These are phyloP conservation scores for Phodopus roborovskii DNA, from an alignment of 2,113 vertebrate species.

Conservation along the genomic window DNA sequence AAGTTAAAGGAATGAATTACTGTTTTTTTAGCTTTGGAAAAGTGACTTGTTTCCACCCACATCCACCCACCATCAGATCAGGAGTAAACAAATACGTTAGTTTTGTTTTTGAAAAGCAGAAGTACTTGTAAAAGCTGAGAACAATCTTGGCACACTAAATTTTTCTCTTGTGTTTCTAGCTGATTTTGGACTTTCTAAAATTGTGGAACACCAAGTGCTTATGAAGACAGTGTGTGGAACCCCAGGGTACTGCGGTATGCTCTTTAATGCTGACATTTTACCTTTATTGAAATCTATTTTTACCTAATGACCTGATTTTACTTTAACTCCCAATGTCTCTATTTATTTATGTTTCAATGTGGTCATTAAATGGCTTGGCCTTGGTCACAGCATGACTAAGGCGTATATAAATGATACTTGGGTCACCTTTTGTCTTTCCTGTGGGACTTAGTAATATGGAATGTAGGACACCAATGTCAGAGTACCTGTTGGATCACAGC, in stretches of 20 bases:
- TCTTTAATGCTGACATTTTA: conserved; percentile 55
- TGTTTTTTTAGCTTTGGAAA: background rate
- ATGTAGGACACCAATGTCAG: background rate
- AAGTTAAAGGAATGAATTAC: background rate
- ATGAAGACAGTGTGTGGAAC: conserved; percentile 95
- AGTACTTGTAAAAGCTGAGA: background rate
- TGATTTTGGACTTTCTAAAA: conserved; percentile 94
- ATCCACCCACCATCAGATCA: background rate
- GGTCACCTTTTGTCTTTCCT: background rate
- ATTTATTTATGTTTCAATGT: conserved; percentile 33
- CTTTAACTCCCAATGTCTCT: conserved; percentile 20
- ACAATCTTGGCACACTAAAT: background rate
- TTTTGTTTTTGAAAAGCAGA: conserved; percentile 19
- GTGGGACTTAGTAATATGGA: background rate
- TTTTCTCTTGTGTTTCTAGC: conserved; percentile 83
- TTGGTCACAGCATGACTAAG: background rate
- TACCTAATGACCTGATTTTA: conserved; percentile 40
- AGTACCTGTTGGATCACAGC: background rate
- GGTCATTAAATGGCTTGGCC: background rate
- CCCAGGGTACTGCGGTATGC: conserved; percentile 93
- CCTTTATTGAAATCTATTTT: conserved; percentile 9
- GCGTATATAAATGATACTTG: background rate
- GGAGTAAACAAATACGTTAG: background rate
- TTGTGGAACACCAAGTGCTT: conserved; percentile 92
- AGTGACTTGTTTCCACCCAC: background rate